Base-by-base conservation (phyloP, 2,888 invertebrate genomes). In the Tipula helvola region DNA sequence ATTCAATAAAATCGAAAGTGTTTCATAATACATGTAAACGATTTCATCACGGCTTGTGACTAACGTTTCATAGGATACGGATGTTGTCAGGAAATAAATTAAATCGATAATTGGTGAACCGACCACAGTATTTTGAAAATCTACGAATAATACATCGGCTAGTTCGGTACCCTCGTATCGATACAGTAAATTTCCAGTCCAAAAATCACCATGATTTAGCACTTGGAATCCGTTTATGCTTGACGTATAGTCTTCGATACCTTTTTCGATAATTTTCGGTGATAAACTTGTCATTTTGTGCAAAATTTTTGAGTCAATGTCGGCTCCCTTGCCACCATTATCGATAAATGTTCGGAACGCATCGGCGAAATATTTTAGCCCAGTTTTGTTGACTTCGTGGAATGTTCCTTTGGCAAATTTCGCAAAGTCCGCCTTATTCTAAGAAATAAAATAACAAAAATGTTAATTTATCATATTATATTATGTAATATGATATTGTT, bases 191-290 rank as follows among this genome's bases (percentile, higher is more conserved):
- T 88, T 88, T 7, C 86, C 86, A 1, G 88, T 88, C 86, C 87
- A 88, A 85, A 88, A 88, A 36, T 88, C 87, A 28, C 88, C 88
- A 87, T 88, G 88, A 85, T 88, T 88, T 42, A 88, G 86, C 0
- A 87, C 87, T 28, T 86, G 86, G 28, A 88, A 88, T n/a, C 87
- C 87, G 12, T 87, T 87, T 28, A 88, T 86, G 12, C 84, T 16
- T 13, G 84, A 57, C 2, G 88, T 87, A 28, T 87, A 87, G 36
- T 87, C 87, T 12, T 87, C 87, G 52, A 87, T 87, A 2, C 86
- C 87, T 86, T 87, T 87, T 83, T 86, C 87, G 10, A 88, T 39
- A 13, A 87, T n/a, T 44, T 83, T 86, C 18, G 87, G 10, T 36
- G 87, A 39, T 16, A 88, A 85, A 12, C 41, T 87, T 84, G 86